A percentile compares a stretch with the other conserved stretches of the same genome.
Evolutionary conservation across 2,888 invertebrate genomes (phyloP).

Genomic region (Meiosimyza decipiens): DNA sequence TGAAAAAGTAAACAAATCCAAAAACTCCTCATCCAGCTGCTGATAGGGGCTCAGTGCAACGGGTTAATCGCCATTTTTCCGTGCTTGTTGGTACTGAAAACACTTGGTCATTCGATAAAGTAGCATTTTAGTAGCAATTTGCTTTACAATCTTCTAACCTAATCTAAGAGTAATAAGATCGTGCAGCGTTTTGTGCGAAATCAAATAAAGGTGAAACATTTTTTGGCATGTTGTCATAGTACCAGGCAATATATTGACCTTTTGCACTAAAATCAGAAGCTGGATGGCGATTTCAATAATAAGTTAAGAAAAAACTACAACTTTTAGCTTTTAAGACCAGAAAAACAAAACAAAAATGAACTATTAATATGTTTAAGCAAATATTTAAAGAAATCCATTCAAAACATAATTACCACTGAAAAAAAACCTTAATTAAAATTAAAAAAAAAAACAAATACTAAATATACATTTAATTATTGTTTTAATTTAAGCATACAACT

Average conservation of each 20-base stretch:
- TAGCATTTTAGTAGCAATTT: conserved; percentile 1
- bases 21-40: conserved; percentile 44
- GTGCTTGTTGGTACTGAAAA: conserved; percentile 30
- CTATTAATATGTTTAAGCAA: conserved; percentile 37
- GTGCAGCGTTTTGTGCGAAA: conserved; percentile 13
- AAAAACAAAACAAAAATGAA: conserved; percentile 29
- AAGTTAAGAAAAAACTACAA: background rate
- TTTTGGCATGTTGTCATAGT: background rate
- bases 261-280: conserved; percentile 44
- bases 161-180: background rate
- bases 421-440: background rate
- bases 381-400: conserved; percentile 42
- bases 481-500: conserved; percentile 28
- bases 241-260: conserved; percentile 41
- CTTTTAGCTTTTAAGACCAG: conserved; percentile 23
- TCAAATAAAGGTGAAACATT: no score
- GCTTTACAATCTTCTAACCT: conserved; percentile 23
- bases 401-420: conserved; percentile 38
- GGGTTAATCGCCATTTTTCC: conserved; percentile 36
- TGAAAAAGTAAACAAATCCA: conserved; percentile 18
- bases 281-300: conserved; percentile 40
- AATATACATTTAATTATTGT: conserved; percentile 28
- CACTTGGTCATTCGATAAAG: background rate
- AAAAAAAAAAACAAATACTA: conserved; percentile 26
- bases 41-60: conserved; percentile 49